Evolutionary conservation across 2,797 vertebrate species (phyloP).

Genomic region (Varecia variegata): DNA sequence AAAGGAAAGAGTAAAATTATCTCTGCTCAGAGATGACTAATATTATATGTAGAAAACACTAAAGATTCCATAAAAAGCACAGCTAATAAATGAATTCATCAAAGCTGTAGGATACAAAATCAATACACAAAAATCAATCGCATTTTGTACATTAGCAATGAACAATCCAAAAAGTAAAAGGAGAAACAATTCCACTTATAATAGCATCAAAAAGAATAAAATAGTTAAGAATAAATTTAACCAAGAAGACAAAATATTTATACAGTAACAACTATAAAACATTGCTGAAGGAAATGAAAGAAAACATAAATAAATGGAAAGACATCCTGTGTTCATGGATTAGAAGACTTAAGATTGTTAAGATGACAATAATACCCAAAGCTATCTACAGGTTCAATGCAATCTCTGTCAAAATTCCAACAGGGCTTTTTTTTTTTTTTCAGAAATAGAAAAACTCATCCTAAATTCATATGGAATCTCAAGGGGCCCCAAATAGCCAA

Average conservation of each 20-base stretch:
- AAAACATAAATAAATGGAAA: not conserved
- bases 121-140: not conserved
- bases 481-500: not conserved
- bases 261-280: not conserved
- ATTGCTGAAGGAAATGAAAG: not conserved
- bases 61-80: not conserved
- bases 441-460: conserved; percentile 4
- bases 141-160: not conserved
- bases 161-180: not conserved
- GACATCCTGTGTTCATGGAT: not conserved
- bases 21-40: not conserved
- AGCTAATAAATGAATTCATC: not conserved
- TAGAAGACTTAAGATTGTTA: not conserved
- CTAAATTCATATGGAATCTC: not conserved
- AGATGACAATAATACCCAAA: not conserved
- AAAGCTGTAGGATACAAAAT: conserved; percentile 11
- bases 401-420: not conserved
- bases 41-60: not conserved
- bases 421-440: not conserved
- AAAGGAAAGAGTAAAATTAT: conserved; percentile 36
- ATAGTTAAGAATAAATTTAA: not conserved
- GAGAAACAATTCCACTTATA: not conserved
- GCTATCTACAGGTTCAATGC: not conserved
- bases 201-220: conserved; percentile 16
- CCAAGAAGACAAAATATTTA: not conserved